These are phyloP conservation scores for Drosophila funebris DNA, from an alignment of 1,140 invertebrate genomes.

Conservation along the genomic window DNA sequence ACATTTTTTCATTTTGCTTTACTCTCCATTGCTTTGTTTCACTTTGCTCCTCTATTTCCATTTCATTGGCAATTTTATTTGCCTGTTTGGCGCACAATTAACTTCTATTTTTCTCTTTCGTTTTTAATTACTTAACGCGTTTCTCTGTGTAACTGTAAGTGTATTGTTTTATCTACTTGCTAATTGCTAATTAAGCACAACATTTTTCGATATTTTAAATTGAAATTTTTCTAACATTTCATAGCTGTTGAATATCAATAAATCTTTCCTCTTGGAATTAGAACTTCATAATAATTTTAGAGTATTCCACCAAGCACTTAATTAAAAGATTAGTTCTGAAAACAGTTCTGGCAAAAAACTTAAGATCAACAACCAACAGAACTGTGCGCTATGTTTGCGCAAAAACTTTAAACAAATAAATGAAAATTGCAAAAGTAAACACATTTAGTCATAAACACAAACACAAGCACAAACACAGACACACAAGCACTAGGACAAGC, in stretches of 20 bases:
- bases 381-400: conserved; percentile 58
- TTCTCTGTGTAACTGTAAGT: conserved; percentile 27
- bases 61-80: conserved; percentile 58
- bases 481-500: conserved; percentile 20
- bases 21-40: conserved; percentile 5
- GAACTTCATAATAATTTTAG: conserved; percentile 40
- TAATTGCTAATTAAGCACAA: conserved; percentile 76
- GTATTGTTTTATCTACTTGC: conserved; percentile 16
- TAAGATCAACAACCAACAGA: conserved; percentile 63
- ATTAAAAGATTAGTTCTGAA: conserved; percentile 80
- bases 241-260: conserved; percentile 22
- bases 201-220: conserved; percentile 81
- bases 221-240: conserved; percentile 38
- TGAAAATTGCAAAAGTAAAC: conserved; percentile 79
- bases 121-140: conserved; percentile 19
- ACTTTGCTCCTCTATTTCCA: conserved; percentile 24
- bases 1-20: conserved; percentile 45
- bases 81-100: conserved; percentile 61
- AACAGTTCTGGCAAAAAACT: conserved; percentile 71
- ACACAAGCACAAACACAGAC: conserved; percentile 19
- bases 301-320: conserved; percentile 59
- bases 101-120: conserved; percentile 34
- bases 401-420: conserved; percentile 78
- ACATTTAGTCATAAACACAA: conserved; percentile 65
- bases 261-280: not conserved